phyloP scores from a whole-genome alignment of 2,113 vertebrate genomes.

The Canis aureus region DNA sequence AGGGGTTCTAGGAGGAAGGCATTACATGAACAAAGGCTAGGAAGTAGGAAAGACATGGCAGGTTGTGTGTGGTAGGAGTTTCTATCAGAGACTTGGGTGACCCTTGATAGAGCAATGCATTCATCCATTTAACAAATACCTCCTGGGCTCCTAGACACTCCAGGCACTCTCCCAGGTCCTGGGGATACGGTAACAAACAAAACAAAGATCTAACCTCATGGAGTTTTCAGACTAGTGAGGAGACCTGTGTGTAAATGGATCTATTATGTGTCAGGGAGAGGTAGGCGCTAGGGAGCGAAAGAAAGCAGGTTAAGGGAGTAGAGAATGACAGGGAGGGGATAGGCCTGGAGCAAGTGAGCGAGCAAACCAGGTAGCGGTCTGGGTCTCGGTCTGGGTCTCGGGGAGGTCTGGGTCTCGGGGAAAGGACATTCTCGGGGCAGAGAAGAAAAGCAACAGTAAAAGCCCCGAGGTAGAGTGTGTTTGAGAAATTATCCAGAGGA shows the following conservation, averaged over 20 bases:
- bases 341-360: not conserved
- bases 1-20: not conserved
- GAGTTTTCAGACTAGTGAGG: constrained; percentile 16
- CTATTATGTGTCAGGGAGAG: not conserved
- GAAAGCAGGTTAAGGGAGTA: not conserved
- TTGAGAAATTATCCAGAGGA: not conserved
- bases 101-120: not conserved
- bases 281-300: not conserved
- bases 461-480: not conserved
- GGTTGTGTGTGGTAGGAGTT: not conserved
- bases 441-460: not conserved
- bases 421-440: not conserved
- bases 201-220: not conserved
- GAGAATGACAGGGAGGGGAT: not conserved
- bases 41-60: not conserved
- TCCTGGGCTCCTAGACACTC: not conserved
- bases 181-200: not conserved
- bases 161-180: not conserved
- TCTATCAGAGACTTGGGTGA: not conserved
- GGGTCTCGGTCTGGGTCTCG: too few species aligned
- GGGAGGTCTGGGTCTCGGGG: not conserved
- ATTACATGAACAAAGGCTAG: not conserved
- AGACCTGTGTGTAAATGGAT: not conserved
- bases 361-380: not conserved
- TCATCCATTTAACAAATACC: not conserved